A percentile compares a stretch with the other conserved stretches of the same genome.
Conservation (phyloP, 2,113 vertebrate genomes). For the Chamaea fasciata region DNA sequence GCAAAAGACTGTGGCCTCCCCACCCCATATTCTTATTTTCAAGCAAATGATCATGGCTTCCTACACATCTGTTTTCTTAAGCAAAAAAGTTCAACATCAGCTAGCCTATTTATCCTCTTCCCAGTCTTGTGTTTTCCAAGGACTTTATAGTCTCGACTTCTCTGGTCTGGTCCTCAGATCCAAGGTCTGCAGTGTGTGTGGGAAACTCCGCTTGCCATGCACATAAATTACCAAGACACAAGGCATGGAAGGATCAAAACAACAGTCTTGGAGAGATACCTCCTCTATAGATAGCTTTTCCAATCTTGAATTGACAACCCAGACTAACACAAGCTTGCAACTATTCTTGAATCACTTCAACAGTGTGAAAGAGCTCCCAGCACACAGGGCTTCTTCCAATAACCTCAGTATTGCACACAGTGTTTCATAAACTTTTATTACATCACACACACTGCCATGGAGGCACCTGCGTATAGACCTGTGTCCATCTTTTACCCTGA, state of each 20-base stretch:
- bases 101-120: not conserved
- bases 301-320: not conserved
- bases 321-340: not conserved
- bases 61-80: not conserved
- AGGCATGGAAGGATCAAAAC: not conserved
- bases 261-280: not conserved
- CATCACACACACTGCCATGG: not conserved
- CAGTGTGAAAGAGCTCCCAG: not conserved
- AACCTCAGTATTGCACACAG: not conserved
- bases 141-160: not conserved
- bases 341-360: not conserved
- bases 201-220: not conserved
- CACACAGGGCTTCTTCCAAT: not conserved
- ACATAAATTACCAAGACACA: not conserved
- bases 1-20: not conserved
- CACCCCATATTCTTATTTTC: not conserved
- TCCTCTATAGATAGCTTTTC: not conserved
- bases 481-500: not conserved
- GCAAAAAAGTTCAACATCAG: not conserved
- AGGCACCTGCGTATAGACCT: not conserved
- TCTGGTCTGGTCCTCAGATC: not conserved
- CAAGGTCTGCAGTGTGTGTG: not conserved
- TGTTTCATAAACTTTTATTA: slow-evolving; percentile 3
- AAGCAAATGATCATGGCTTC: not conserved
- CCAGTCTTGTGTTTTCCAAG: not conserved